Base-by-base conservation (phyloP, 2,888 invertebrate genomes). In the Euplexia lucipara region DNA sequence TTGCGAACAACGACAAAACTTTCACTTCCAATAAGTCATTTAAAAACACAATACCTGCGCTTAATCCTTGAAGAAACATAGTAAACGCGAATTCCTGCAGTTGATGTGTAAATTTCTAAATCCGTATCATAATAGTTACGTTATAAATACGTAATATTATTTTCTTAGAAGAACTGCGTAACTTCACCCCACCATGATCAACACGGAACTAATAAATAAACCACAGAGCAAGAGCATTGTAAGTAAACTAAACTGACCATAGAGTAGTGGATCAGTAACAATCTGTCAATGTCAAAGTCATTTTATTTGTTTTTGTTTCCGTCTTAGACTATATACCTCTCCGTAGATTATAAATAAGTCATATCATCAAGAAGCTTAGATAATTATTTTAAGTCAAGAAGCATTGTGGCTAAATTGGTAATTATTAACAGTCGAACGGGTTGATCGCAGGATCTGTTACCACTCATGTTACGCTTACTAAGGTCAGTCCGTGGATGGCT, bases 91-190 rank as follows among this genome's bases (percentile, higher is more conserved):
- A 90, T 88, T 90, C 83, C 62, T 83, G 83, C 85, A 87, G 85
- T 85, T 74, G 81, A 63, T 86, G 66, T 74, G 66, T 76, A 70
- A 79, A 73, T 81, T 86, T 83, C 60, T 77, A 74, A 61, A 70
- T 77, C 81, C 76, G 73, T 86, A 83, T 84, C 89, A 91, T 91
- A 86, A 77, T 90, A 87, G 83, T 88, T 86, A 84, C 84, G 84
- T 77, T 65, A 65, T 66, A 79, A 82, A 78, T 74, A 89, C 88
- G 86, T 81, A 88, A 87, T 85, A 83, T 74, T 81, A 83, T 80
- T 83, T 86, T 82, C 53, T 75, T 59, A 57, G 73, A 75, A 83
- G 64, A 84, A 84, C 83, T 84, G 81, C 86, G 71, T 79, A 83
- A 84, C 89, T 82, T 81, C 61, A 81, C 86, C 85, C 81, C 72